Conservation (phyloP, 2,797 vertebrate species). For the Tachyglossus aculeatus region DNA sequence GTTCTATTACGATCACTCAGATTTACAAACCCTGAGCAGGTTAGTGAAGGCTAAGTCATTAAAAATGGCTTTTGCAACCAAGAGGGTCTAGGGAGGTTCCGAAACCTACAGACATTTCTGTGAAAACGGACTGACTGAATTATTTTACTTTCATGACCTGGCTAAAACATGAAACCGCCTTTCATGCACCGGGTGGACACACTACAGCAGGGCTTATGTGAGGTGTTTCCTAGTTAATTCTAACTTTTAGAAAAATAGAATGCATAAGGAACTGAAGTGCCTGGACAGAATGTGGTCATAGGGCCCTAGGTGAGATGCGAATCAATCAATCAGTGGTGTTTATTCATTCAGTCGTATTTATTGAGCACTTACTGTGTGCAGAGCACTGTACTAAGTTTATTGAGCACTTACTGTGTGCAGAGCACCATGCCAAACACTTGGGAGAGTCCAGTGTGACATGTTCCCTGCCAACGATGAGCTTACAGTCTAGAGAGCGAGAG, state of each 20-base stretch:
- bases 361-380: too few species aligned
- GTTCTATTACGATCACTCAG: not conserved
- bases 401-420: too few species aligned
- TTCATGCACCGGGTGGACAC: accelerated
- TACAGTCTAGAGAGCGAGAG: too few species aligned
- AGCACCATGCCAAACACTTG: too few species aligned
- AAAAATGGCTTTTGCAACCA: not conserved
- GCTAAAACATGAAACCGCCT: accelerated
- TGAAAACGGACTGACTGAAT: not conserved
- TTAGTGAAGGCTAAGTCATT: not conserved
- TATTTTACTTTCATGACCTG: not conserved
- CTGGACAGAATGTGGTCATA: too few species aligned
- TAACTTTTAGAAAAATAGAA: not conserved
- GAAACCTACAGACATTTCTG: accelerated
- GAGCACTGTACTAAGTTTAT: too few species aligned
- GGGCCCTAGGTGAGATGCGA: too few species aligned
- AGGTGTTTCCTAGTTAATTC: too few species aligned
- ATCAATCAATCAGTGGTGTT: too few species aligned
- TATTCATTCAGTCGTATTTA: too few species aligned
- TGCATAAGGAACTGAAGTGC: not conserved
- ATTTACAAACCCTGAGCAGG: not conserved
- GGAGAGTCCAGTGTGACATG: too few species aligned
- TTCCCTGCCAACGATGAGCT: too few species aligned
- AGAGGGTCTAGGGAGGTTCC: not conserved
- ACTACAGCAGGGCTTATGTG: not conserved